These are phyloP conservation scores for Eospalax fontanierii DNA, from an alignment of 2,797 vertebrate genomes.

Conservation along the genomic window DNA sequence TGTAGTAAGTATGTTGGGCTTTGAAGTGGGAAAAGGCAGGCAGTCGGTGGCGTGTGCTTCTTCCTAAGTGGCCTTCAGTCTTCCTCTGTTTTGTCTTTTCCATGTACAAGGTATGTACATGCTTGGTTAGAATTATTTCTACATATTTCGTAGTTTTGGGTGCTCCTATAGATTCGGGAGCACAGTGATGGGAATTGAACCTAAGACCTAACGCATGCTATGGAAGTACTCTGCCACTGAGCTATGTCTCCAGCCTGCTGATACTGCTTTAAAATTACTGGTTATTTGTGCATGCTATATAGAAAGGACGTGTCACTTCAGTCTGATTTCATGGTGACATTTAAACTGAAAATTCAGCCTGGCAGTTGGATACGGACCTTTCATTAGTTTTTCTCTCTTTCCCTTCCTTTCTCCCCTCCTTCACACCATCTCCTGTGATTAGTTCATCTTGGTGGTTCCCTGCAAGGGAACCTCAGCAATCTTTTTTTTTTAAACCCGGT, in stretches of 20 bases:
- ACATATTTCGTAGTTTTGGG: background rate
- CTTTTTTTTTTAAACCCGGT: background rate
- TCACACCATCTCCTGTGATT: background rate
- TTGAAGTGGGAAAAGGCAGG: background rate
- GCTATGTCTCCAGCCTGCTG: no score
- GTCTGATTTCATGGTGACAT: background rate
- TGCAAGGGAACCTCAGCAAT: background rate
- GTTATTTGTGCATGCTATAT: background rate
- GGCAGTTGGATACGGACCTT: background rate
- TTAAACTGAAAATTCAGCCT: background rate
- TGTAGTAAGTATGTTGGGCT: background rate
- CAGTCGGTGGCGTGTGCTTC: rapidly evolving
- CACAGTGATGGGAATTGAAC: no score
- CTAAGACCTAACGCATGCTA: background rate
- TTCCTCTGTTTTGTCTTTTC: background rate
- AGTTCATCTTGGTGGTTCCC: background rate
- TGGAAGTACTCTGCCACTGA: background rate
- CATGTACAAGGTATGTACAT: background rate
- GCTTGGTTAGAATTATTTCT: background rate
- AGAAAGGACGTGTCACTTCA: background rate
- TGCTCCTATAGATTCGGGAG: background rate
- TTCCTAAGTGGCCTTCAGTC: no score
- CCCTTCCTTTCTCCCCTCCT: no score
- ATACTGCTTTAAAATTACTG: background rate
- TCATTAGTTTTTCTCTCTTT: background rate